Conservation (phyloP, 2,797 vertebrate genomes). For the Phalloptychus januarius region DNA sequence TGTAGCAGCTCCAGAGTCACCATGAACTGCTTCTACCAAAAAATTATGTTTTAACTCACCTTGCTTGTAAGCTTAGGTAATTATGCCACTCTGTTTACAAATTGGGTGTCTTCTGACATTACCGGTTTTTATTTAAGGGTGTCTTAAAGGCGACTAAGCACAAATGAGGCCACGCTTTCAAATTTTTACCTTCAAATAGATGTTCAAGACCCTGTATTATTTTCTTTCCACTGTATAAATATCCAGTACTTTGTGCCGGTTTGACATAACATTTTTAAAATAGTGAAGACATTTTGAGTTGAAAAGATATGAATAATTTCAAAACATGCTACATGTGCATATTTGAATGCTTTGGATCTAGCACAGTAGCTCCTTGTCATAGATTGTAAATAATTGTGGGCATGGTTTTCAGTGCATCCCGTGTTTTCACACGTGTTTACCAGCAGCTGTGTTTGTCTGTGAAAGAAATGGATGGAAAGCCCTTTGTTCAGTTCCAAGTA, state of each 20-base stretch:
- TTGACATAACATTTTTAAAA: background rate
- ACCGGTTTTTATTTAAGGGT: background rate
- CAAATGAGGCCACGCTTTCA: background rate
- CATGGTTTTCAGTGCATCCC: constrained; percentile 29
- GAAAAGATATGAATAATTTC: background rate
- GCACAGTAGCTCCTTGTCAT: constrained; percentile 35
- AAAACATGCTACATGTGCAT: background rate
- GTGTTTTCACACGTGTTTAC: constrained; percentile 49
- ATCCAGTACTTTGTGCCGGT: background rate
- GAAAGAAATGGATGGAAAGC: constrained; percentile 62
- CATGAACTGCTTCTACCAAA: background rate
- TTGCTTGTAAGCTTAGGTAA: background rate
- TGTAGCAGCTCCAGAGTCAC: background rate
- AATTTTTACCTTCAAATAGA: background rate
- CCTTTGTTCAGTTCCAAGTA: constrained; percentile 66
- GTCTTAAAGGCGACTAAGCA: background rate
- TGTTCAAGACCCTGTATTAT: background rate
- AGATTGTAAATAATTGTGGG: constrained; percentile 34
- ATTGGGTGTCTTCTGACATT: background rate
- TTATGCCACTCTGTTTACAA: background rate
- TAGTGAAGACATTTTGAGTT: background rate
- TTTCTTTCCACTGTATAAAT: background rate
- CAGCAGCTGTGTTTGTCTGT: constrained; percentile 75
- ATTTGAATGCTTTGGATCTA: constrained; percentile 27
- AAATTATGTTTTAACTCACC: background rate